Conservation (phyloP, 2,888 invertebrate species). For the Tenodera sinensis region DNA sequence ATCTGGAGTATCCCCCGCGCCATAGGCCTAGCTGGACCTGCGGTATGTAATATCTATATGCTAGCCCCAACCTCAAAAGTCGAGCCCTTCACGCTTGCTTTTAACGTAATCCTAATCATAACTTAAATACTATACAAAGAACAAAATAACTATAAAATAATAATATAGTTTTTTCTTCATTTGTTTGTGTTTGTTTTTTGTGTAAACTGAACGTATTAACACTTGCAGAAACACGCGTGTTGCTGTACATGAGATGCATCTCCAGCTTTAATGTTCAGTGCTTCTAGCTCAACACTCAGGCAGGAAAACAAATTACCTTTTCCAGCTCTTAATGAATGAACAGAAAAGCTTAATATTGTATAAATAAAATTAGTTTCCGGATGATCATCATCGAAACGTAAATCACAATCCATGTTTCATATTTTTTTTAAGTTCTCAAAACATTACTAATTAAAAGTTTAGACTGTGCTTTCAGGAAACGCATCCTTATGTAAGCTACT, state of each 20-base stretch:
- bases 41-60: slow-evolving; percentile 14
- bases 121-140: background rate
- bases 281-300: background rate
- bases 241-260: background rate
- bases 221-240: background rate
- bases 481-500: slow-evolving; percentile 18
- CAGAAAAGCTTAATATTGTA: background rate
- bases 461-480: slow-evolving; percentile 21
- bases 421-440: background rate
- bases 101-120: background rate
- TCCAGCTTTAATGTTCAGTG: background rate
- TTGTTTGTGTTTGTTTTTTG: slow-evolving; percentile 1
- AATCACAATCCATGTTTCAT: background rate
- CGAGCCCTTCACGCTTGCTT: background rate
- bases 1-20: slow-evolving; percentile 24
- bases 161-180: background rate
- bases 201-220: background rate
- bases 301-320: background rate
- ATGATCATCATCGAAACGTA: background rate
- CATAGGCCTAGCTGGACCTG: background rate
- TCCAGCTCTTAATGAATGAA: background rate
- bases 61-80: background rate
- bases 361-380: background rate
- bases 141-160: background rate
- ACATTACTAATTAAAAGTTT: background rate